Base-by-base conservation (phyloP, 2,888 invertebrate species). In the Tipula vernalis region DNA sequence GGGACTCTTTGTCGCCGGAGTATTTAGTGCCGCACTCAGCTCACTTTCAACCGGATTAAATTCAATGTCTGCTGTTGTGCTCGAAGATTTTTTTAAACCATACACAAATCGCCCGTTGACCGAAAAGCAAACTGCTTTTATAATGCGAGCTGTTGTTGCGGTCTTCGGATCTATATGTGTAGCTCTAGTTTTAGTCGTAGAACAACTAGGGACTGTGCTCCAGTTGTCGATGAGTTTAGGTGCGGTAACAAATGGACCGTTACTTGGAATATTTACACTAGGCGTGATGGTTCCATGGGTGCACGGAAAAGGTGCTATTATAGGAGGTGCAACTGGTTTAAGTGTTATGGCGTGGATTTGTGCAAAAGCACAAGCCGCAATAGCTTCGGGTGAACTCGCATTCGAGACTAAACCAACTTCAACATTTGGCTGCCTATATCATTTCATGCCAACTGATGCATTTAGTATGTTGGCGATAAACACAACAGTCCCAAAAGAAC, bases 21-120 rank as follows among this genome's bases (percentile, higher is more conserved):
- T 98, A 0, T 98, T 98, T 89, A 97, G 97, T 91, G 98, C 97
- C 13, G 96, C 98, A 15, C 92, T 98, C 36, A 98, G 96, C 89
- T 96, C 96, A 0, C 92, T 96, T 28, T 96, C 96, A 5, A 96
- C 96, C 0, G 96, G 96, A 0, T 91, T 96, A 42, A 96, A 96
- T 89, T 95, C 96, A 0, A 93, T 96, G 91, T 94, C 96, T 0
- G 96, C 96, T 0, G 95, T 96, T 0, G 93, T 95, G 3, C 90
- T 96, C 15, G 95, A 96, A 90, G 96, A 96, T 89, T 94, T 96
- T 87, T 92, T 95, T 86, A 94, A 94, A 89, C 92, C 93, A 0
- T 93, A 93, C 87, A 91, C 91, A 28, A 91, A 91, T 87, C 91
- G 90, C 86, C 91, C 93, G 13, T 91, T 95, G 47, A 92, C 92